phyloP scores from a whole-genome alignment of 1,140 invertebrate species.

The Ceratina calcarata region DNA sequence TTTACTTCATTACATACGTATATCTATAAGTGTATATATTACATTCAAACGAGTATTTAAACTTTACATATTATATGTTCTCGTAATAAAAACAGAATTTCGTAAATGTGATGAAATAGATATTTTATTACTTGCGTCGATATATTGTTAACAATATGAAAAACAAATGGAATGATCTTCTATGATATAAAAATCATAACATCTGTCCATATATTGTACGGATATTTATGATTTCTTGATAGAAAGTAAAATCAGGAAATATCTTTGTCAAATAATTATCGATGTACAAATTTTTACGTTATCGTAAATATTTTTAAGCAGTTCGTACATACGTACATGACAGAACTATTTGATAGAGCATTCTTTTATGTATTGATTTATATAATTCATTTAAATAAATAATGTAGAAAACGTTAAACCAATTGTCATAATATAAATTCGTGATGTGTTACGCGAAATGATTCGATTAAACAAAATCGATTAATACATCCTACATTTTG shows the following conservation, averaged over 20 bases:
- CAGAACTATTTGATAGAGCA: not conserved
- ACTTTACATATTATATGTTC: not conserved
- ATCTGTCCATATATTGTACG: not conserved
- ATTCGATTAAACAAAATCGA: too few relatives aligned
- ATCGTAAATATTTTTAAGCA: too few relatives aligned
- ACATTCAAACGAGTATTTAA: not conserved
- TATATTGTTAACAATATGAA: constrained; percentile 24
- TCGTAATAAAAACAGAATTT: not conserved
- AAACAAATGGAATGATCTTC: constrained; percentile 26
- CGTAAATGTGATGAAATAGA: constrained; percentile 13
- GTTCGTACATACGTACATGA: not conserved
- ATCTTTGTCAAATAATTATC: too few relatives aligned
- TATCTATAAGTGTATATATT: not conserved
- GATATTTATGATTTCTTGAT: not conserved
- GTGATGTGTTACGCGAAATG: too few relatives aligned
- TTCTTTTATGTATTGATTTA: not conserved
- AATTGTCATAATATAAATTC: not conserved
- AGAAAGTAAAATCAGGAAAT: too few relatives aligned
- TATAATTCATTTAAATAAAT: constrained; percentile 8
- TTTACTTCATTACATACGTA: not conserved
- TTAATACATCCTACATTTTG: not conserved
- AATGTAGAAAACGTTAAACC: not conserved
- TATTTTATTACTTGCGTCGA: constrained; percentile 29
- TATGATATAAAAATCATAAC: constrained; percentile 23
- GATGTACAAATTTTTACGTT: too few relatives aligned